phyloP scores from a whole-genome alignment of 2,113 vertebrate genomes.

The Pomatorhinus ruficollis region DNA sequence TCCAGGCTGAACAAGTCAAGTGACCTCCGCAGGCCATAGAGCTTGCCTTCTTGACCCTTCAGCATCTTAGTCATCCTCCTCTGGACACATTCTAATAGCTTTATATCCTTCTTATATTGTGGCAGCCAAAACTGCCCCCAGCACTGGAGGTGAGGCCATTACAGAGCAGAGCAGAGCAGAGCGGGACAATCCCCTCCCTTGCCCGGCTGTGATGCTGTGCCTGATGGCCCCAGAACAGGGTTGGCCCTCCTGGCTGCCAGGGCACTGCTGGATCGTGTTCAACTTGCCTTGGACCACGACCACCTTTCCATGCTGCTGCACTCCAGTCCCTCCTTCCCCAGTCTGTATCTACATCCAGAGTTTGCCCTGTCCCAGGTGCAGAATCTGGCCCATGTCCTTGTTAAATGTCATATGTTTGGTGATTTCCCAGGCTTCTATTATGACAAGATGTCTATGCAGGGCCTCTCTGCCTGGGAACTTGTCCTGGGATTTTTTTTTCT shows the following conservation, averaged over 20 bases:
- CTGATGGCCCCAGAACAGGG: rapidly evolving
- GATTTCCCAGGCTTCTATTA: not conserved
- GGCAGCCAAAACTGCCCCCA: not conserved
- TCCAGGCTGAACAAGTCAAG: not conserved
- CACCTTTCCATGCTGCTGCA: rapidly evolving
- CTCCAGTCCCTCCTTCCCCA: not conserved
- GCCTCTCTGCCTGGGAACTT: not conserved
- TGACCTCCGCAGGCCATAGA: not conserved
- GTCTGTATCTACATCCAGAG: not conserved
- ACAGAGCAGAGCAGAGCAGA: not conserved
- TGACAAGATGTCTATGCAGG: not conserved
- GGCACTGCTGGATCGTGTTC: rapidly evolving
- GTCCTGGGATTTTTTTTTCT: not conserved
- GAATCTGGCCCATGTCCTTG: not conserved
- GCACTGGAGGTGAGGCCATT: rapidly evolving
- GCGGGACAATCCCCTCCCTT: not conserved
- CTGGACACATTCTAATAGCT: not conserved
- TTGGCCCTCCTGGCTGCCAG: not conserved
- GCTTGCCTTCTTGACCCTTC: not conserved
- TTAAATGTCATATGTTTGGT: not conserved
- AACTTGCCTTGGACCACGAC: rapidly evolving
- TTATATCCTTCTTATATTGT: not conserved
- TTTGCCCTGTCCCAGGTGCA: not conserved
- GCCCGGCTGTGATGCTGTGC: rapidly evolving
- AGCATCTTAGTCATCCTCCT: not conserved